These are phyloP conservation scores for Vimba vimba DNA, from an alignment of 2,113 vertebrate genomes.

Conservation along the genomic window DNA sequence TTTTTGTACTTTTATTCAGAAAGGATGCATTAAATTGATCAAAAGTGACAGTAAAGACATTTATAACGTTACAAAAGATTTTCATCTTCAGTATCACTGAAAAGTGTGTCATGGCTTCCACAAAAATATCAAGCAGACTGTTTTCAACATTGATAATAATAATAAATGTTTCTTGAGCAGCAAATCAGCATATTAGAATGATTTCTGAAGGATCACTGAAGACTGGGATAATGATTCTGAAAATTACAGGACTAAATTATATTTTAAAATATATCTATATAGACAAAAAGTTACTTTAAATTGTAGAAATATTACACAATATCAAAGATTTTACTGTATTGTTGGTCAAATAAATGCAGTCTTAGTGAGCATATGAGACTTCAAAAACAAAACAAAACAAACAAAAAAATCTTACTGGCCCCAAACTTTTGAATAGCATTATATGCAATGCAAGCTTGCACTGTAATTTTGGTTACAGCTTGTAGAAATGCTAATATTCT, in stretches of 20 bases:
- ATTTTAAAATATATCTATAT: neutral
- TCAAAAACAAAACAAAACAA: too few species aligned
- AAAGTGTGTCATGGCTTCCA: too few species aligned
- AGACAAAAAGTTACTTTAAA: neutral
- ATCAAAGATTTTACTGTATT: neutral
- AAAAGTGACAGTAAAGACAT: too few species aligned
- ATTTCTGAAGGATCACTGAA: neutral
- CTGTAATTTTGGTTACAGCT: neutral
- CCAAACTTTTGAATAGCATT: neutral
- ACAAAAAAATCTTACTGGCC: neutral
- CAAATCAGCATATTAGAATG: neutral
- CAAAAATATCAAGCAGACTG: too few species aligned
- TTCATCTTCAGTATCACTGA: too few species aligned
- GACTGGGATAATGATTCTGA: neutral
- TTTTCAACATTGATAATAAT: too few species aligned
- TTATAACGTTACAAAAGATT: too few species aligned
- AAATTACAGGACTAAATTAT: neutral
- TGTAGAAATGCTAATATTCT: neutral
- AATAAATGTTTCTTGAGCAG: too few species aligned
- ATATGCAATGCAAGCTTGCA: neutral
- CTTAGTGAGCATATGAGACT: neutral
- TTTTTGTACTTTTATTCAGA: too few species aligned
- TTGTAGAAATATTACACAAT: neutral
- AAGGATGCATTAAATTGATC: too few species aligned
- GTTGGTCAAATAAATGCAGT: neutral